Percentiles rank a stretch among this genome's conserved stretches.
These are phyloP conservation scores for Eretmocerus hayati DNA, from an alignment of 2,888 invertebrate genomes.

Conservation along the genomic window DNA sequence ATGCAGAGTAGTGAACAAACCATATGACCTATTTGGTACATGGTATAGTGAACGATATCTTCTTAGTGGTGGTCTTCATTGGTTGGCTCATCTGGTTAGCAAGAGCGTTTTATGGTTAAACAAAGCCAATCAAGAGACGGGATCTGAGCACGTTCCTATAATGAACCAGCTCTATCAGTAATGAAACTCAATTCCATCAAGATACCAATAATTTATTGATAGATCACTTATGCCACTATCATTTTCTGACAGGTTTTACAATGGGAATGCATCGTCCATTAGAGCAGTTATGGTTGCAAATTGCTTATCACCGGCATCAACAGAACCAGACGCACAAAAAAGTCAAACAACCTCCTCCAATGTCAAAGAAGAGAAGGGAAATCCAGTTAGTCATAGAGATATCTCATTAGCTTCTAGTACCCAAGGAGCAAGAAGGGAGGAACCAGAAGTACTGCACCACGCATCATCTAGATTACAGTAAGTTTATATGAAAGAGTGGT, in stretches of 20 bases:
- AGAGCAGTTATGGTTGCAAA: constrained; percentile 71
- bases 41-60: constrained; percentile 80
- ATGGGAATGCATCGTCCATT: constrained; percentile 72
- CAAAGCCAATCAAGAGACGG: constrained; percentile 73
- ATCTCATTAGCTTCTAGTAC: constrained; percentile 32
- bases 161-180: constrained; percentile 59
- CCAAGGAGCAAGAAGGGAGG: constrained; percentile 24
- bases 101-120: constrained; percentile 72
- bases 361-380: constrained; percentile 43
- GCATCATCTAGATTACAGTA: constrained; percentile 45
- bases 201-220: too few relatives aligned
- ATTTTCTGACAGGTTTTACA: constrained; percentile 75
- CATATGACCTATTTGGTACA: constrained; percentile 83
- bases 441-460: constrained; percentile 38
- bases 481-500: constrained; percentile 20
- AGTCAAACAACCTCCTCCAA: constrained; percentile 34
- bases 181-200: constrained; percentile 18
- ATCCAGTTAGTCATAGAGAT: constrained; percentile 52
- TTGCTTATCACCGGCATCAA: constrained; percentile 50
- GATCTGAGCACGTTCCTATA: constrained; percentile 72
- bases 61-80: constrained; percentile 72
- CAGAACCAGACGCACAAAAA: constrained; percentile 35
- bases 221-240: background rate
- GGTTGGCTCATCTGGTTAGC: constrained; percentile 69
- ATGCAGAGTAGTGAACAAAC: constrained; percentile 72